phyloP scores from a whole-genome alignment of 2,113 vertebrate species.

The Anoura caudifer region DNA sequence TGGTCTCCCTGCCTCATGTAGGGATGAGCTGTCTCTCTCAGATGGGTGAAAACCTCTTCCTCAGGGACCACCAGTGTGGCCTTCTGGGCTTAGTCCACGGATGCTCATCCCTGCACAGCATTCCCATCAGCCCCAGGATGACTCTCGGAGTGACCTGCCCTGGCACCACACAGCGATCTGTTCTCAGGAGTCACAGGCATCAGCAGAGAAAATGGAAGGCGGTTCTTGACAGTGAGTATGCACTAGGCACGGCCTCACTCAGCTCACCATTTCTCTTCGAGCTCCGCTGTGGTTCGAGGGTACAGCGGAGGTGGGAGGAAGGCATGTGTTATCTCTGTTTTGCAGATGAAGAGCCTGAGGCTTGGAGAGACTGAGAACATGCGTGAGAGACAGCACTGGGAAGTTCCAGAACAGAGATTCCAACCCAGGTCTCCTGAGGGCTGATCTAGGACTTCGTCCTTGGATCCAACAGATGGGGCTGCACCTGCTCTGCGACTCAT shows the following conservation, averaged over 20 bases:
- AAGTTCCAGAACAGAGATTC: not conserved
- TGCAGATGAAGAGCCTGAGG: not conserved
- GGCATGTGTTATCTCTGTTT: not conserved
- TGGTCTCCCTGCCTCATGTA: not conserved
- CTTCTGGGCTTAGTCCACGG: not conserved
- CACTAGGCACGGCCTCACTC: fast-evolving
- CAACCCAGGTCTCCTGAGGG: not conserved
- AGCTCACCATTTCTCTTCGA: not conserved
- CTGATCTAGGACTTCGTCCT: not conserved
- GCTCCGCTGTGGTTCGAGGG: not conserved
- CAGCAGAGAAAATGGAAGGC: not conserved
- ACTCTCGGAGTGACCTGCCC: not conserved
- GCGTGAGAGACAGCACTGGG: not conserved
- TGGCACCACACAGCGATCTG: not conserved
- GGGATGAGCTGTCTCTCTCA: not conserved
- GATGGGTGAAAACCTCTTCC: not conserved
- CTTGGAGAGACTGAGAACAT: not conserved
- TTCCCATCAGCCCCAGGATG: not conserved
- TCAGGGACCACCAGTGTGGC: not conserved
- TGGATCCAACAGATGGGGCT: not conserved
- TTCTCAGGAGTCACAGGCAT: not conserved
- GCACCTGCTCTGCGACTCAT: not conserved
- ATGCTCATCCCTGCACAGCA: not conserved
- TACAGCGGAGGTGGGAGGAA: not conserved
- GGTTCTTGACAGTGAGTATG: not conserved